phyloP scores from a whole-genome alignment of 2,888 invertebrate species.

The Pseudolycoriella hygida region DNA sequence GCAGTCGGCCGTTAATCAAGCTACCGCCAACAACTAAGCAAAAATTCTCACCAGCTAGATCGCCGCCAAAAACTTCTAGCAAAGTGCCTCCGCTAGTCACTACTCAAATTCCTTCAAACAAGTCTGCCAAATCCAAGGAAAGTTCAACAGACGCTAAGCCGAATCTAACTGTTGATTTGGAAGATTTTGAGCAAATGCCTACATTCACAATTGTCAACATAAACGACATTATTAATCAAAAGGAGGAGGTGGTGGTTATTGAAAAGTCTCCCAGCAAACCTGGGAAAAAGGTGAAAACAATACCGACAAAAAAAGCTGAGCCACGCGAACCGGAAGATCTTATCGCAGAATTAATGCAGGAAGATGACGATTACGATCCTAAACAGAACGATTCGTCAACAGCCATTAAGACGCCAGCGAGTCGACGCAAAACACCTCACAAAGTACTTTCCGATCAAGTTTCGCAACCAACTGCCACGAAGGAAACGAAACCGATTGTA shows the following conservation, averaged over 20 bases:
- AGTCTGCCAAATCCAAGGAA: neutral
- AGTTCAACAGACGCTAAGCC: neutral
- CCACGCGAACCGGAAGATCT: neutral
- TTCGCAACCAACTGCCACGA: slow-evolving; percentile 9
- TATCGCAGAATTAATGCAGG: neutral
- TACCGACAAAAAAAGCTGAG: neutral
- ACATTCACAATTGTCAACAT: slow-evolving; percentile 29
- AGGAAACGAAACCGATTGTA: slow-evolving; percentile 6
- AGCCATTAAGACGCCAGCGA: slow-evolving; percentile 1
- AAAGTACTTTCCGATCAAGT: slow-evolving; percentile 16
- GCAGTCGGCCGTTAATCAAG: too few relatives aligned
- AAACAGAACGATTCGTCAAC: neutral
- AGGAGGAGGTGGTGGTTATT: slow-evolving; percentile 8
- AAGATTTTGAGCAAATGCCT: slow-evolving; percentile 12
- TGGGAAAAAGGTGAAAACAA: neutral
- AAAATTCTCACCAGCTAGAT: too few relatives aligned
- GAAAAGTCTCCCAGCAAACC: slow-evolving; percentile 2
- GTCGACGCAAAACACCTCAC: slow-evolving; percentile 15
- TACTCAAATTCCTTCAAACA: too few relatives aligned
- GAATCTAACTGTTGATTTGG: neutral
- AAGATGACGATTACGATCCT: neutral
- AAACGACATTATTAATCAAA: slow-evolving; percentile 24
- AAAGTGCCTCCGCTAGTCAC: too few relatives aligned
- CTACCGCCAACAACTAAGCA: too few relatives aligned
- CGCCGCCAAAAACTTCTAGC: too few relatives aligned